Base-by-base conservation (phyloP, 2,888 invertebrate genomes). In the Drosophila buzzatii region DNA sequence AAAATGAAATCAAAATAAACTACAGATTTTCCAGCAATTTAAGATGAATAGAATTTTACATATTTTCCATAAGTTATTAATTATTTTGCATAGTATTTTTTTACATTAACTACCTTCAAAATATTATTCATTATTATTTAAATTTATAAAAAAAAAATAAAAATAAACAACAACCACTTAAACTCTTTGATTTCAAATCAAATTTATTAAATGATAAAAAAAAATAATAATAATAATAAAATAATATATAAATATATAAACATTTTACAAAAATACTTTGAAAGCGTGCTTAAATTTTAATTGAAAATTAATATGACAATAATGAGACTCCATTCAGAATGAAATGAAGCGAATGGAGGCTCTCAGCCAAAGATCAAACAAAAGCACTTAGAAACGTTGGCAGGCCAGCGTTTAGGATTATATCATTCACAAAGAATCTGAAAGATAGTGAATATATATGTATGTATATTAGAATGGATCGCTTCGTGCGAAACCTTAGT, bases 341-440 rank as follows among this genome's bases (percentile, higher is more conserved):
- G 23, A 41, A 35, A 20, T 41, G 12, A 61, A 49, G 37, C 12
- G 23, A 65, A 62, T 45, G 33, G 16, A 65, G 27, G 49, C 16
- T n/a, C 2, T 49, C 23, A 73, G 47, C 57, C 35, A 60, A 49
- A 59, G 47, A 51, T 16, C 6, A 56, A 33, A 23, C 3, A 12
- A 70, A 70, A 70, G 65, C 41, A 70, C 68, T 55, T 53, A 39
- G 57, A 31, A 44, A 68, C 59, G 47, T 55, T 62, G 77, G 44
- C 56, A 37, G 31, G 69, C 60, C 69, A 63, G 69, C 55, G 47
- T 58, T 59, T 18, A 27, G 31, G 18, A 31, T 44, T 64, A 62
- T 66, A 71, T 70, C 37, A 70, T 82, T 73, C 72, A 80, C 72
- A 71, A 75, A 52, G 51, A 47, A 37, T 49, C 35, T 37, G 33